Conservation (phyloP, 53 echinoderm and acorn worm species). For the Apostichopus leukothele region DNA sequence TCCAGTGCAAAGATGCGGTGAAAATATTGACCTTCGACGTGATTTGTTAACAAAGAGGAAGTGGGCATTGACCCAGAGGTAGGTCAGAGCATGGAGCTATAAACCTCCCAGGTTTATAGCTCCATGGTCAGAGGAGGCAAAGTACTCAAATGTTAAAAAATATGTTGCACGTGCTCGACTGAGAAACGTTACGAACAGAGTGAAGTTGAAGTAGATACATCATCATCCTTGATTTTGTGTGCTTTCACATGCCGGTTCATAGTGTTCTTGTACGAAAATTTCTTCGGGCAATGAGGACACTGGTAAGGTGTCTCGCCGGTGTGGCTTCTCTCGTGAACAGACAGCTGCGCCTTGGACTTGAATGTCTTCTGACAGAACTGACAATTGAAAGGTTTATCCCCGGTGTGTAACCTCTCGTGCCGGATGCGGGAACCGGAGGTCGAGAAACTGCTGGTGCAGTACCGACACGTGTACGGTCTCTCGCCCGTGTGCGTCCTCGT, state of each 20-base stretch:
- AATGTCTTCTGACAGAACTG: background rate
- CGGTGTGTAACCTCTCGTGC: conserved; percentile 14
- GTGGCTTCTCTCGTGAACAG: background rate
- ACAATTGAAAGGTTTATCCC: conserved; percentile 6
- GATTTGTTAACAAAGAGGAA: too few species aligned
- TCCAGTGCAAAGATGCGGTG: too few species aligned
- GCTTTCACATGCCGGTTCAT: background rate
- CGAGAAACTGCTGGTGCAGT: background rate
- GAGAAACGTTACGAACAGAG: too few species aligned
- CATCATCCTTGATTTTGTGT: background rate
- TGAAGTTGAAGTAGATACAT: too few species aligned
- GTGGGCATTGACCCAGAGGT: too few species aligned
- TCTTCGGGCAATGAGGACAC: background rate
- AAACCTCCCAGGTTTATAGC: too few species aligned
- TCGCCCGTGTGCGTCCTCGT: background rate
- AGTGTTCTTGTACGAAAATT: background rate
- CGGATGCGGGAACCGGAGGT: background rate
- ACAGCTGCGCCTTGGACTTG: background rate
- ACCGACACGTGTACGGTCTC: conserved; percentile 6
- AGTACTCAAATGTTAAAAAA: too few species aligned
- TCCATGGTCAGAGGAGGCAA: too few species aligned
- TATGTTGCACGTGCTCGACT: too few species aligned
- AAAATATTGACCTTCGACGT: too few species aligned
- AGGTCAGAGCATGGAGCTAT: too few species aligned
- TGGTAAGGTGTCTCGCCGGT: conserved; percentile 16